Evolutionary conservation across 1,140 invertebrate species (phyloP).

Genomic region (Trypoxylus dichotomus): DNA sequence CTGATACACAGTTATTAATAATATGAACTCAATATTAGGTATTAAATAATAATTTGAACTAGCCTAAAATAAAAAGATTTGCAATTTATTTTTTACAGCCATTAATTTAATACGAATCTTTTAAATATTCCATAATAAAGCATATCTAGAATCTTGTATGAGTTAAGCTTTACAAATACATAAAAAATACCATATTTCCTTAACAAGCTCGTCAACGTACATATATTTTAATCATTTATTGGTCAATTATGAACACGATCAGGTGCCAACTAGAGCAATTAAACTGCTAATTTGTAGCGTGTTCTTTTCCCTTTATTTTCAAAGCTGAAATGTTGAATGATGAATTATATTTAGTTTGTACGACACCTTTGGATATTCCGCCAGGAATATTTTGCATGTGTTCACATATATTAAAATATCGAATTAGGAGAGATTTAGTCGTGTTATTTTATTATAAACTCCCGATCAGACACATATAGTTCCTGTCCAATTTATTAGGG

Average conservation of each 20-base stretch:
- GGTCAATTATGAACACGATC: neutral
- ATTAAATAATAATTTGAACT: too few species aligned
- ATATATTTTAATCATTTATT: neutral
- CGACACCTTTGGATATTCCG: neutral
- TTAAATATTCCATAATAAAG: neutral
- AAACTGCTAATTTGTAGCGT: neutral
- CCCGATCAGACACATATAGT: too few species aligned
- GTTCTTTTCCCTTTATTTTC: neutral
- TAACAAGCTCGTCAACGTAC: neutral
- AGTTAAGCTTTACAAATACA: neutral
- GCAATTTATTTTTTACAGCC: too few species aligned
- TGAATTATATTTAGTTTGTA: neutral
- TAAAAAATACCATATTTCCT: neutral
- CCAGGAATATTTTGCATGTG: slow-evolving; percentile 1
- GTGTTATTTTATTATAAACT: neutral
- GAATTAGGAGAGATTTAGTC: neutral
- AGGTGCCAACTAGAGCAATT: neutral
- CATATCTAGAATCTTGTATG: neutral
- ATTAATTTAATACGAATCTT: too few species aligned
- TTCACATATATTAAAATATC: neutral
- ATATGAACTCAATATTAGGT: too few species aligned
- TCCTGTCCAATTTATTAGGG: too few species aligned
- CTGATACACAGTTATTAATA: too few species aligned
- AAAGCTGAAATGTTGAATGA: neutral
- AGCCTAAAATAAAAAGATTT: too few species aligned